Conservation (phyloP, 2,888 invertebrate genomes). For the Euzetes globulus region DNA sequence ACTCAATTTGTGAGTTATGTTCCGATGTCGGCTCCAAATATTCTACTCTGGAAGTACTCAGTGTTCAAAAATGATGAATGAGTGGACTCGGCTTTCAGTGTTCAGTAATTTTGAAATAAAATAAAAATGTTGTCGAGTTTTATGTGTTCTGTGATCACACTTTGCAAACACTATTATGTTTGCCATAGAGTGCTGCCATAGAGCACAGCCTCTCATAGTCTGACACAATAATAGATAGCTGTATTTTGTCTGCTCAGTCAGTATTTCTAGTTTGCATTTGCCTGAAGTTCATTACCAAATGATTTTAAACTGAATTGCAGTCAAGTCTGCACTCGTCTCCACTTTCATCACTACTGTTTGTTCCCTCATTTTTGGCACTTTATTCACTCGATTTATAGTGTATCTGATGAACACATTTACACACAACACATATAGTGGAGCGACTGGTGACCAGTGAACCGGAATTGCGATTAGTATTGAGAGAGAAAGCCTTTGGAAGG, state of each 20-base stretch:
- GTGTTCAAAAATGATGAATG: neutral
- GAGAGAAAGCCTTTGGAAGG: neutral
- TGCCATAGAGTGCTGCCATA: neutral
- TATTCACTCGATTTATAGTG: constrained; percentile 8
- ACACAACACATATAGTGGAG: neutral
- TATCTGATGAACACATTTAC: neutral
- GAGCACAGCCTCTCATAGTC: neutral
- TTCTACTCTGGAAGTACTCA: neutral
- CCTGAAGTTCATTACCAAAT: constrained; percentile 27
- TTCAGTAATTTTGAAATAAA: neutral
- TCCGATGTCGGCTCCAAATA: neutral
- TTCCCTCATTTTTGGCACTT: neutral
- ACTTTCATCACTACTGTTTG: neutral
- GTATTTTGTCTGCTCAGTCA: too few relatives aligned
- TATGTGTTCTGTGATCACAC: neutral
- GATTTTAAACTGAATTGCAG: neutral
- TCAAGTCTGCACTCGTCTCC: neutral
- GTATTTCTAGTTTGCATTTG: neutral
- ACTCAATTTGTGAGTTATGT: constrained; percentile 14
- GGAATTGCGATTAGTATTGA: constrained; percentile 19
- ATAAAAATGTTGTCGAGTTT: neutral
- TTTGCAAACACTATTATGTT: neutral
- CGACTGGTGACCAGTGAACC: constrained; percentile 19
- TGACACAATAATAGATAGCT: neutral
- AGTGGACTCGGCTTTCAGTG: neutral